phyloP scores from a whole-genome alignment of 2,113 vertebrate genomes.

The Henicopernis longicauda region DNA sequence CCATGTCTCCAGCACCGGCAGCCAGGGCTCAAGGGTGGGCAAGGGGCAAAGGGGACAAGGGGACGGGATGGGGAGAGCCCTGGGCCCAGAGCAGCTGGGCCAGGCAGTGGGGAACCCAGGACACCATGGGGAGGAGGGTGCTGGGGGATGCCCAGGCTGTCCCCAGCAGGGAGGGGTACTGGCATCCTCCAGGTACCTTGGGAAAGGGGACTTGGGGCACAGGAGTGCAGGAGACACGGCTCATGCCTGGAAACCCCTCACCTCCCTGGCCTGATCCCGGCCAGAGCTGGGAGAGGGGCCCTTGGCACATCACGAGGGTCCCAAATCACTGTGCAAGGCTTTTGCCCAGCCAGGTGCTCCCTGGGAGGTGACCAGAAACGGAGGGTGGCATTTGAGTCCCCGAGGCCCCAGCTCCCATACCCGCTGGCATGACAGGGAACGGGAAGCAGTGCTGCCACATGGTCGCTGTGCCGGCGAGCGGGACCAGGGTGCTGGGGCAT shows the following conservation, averaged over 20 bases:
- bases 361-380: neutral
- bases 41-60: neutral
- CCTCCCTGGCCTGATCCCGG: neutral
- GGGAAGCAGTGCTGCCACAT: neutral
- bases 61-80: neutral
- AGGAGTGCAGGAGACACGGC: neutral
- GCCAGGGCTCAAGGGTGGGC: neutral
- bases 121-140: neutral
- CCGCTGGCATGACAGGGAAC: accelerated
- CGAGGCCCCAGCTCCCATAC: neutral
- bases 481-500: neutral
- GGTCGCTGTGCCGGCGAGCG: accelerated
- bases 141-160: neutral
- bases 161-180: neutral
- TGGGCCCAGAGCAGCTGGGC: neutral
- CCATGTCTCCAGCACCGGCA: conserved; percentile 56
- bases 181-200: neutral
- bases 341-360: neutral
- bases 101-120: neutral
- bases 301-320: neutral
- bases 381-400: neutral
- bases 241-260: neutral
- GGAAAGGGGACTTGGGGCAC: neutral
- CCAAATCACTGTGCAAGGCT: neutral
- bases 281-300: neutral